Conservation (phyloP, 1,140 invertebrate species). For the Drosophila cardini region DNA sequence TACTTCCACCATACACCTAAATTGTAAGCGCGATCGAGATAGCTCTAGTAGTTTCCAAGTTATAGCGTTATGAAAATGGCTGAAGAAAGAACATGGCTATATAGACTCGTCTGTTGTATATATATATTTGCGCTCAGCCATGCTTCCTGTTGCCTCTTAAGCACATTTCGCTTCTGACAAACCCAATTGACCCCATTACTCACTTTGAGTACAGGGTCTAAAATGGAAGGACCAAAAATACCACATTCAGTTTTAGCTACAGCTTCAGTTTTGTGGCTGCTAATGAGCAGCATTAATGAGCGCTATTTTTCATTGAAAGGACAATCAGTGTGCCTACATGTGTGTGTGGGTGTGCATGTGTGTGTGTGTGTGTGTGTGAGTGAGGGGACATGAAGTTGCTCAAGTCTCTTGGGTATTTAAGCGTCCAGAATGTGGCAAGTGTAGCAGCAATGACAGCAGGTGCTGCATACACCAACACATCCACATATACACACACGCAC, state of each 20-base stretch:
- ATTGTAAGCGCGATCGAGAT: no score
- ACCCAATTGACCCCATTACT: neutral
- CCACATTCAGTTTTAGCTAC: constrained; percentile 14
- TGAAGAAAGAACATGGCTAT: no score
- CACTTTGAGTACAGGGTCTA: neutral
- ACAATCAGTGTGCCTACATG: constrained; percentile 60
- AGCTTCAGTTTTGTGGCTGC: constrained; percentile 55
- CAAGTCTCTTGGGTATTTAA: constrained; percentile 74
- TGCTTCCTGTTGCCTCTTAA: no score
- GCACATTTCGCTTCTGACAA: no score
- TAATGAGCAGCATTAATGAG: constrained; percentile 84
- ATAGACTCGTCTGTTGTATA: no score
- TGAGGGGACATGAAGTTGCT: constrained; percentile 10
- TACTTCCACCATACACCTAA: no score
- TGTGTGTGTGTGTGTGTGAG: constrained; percentile 16
- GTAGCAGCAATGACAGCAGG: constrained; percentile 65
- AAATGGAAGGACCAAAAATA: constrained; percentile 17
- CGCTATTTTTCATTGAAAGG: constrained; percentile 78
- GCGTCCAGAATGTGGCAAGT: constrained; percentile 52
- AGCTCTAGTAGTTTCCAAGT: no score
- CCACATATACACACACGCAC: constrained; percentile 14
- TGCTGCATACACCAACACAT: constrained; percentile 49
- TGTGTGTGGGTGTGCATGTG: constrained; percentile 7
- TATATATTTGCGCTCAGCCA: no score
- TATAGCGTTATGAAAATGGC: no score